Evolutionary conservation across 37 sponge, comb jelly and placozoan species (phyloP).

Genomic region (Spongia lamella): DNA sequence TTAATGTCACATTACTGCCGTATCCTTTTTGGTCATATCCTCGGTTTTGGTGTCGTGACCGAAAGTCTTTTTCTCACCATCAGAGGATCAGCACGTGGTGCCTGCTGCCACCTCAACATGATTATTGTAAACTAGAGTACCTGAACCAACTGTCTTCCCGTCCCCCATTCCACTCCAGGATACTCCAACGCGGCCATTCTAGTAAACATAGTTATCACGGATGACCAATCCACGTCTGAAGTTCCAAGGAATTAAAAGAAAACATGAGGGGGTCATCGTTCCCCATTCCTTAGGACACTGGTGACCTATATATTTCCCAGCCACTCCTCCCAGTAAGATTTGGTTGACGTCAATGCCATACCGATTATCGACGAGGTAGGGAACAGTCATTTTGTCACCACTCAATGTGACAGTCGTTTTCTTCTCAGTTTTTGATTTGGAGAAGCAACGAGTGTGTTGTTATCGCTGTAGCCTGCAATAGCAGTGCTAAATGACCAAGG

Average conservation of each 20-base stretch:
- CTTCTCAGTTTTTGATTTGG: no score
- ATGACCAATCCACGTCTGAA: conserved; percentile 12
- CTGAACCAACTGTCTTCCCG: conserved; percentile 35
- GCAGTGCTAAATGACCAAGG: not conserved
- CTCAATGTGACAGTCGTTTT: no score
- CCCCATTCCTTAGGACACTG: conserved; percentile 2
- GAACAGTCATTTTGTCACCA: no score
- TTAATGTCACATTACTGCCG: conserved; percentile 13
- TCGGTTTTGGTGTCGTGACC: conserved; percentile 34
- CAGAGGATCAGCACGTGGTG: conserved; percentile 20
- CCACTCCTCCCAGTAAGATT: conserved; percentile 1
- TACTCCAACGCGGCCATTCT: conserved; percentile 30
- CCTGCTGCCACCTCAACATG: conserved; percentile 34
- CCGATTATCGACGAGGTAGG: no score
- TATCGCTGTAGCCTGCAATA: no score
- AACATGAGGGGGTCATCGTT: conserved; percentile 11
- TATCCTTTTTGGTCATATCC: conserved; percentile 29
- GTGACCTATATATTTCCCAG: not conserved
- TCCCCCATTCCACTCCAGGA: conserved; percentile 36
- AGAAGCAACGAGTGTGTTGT: no score
- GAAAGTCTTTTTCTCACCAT: not conserved
- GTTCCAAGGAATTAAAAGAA: conserved; percentile 7
- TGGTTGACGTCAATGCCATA: conserved; percentile 7
- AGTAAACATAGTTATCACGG: conserved; percentile 31
- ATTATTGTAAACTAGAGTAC: conserved; percentile 13